Evolutionary conservation across 64 coral and sea anemone species (phyloP).

Genomic region (Orbicella faveolata): DNA sequence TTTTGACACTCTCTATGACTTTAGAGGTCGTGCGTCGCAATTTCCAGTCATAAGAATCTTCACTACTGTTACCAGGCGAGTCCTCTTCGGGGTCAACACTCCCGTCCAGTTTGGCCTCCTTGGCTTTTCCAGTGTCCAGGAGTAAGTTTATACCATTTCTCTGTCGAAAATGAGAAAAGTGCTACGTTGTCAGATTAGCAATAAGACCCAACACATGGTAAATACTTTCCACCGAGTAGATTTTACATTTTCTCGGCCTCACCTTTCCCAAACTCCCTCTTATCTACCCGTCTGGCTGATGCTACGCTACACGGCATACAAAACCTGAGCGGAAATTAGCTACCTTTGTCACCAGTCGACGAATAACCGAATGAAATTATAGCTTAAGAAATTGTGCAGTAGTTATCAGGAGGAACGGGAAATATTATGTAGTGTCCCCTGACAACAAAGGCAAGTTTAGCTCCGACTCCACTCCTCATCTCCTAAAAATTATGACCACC

Average conservation of each 20-base stretch:
- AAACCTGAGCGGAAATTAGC: too few relatives aligned
- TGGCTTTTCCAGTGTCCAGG: neutral
- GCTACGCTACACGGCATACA: too few relatives aligned
- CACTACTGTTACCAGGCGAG: slow-evolving; percentile 28
- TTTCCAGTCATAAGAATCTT: slow-evolving; percentile 63
- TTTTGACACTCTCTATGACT: slow-evolving; percentile 63
- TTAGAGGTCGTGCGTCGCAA: slow-evolving; percentile 36
- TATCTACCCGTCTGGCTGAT: too few relatives aligned
- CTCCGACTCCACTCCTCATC: too few relatives aligned
- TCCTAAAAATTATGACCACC: too few relatives aligned
- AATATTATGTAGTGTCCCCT: too few relatives aligned
- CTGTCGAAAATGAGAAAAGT: neutral
- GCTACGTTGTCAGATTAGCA: neutral
- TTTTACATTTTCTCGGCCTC: neutral
- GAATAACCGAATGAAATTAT: too few relatives aligned
- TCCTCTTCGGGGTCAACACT: neutral
- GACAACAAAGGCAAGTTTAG: too few relatives aligned
- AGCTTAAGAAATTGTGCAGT: too few relatives aligned
- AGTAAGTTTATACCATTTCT: neutral
- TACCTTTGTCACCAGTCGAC: too few relatives aligned
- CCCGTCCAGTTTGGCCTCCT: neutral
- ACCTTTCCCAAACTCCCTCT: neutral
- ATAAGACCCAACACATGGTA: neutral
- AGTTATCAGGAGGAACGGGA: too few relatives aligned
- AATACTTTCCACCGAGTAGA: neutral